Evolutionary conservation across 53 echinoderm and acorn worm genomes (phyloP).

Genomic region (Zoroaster sp.): DNA sequence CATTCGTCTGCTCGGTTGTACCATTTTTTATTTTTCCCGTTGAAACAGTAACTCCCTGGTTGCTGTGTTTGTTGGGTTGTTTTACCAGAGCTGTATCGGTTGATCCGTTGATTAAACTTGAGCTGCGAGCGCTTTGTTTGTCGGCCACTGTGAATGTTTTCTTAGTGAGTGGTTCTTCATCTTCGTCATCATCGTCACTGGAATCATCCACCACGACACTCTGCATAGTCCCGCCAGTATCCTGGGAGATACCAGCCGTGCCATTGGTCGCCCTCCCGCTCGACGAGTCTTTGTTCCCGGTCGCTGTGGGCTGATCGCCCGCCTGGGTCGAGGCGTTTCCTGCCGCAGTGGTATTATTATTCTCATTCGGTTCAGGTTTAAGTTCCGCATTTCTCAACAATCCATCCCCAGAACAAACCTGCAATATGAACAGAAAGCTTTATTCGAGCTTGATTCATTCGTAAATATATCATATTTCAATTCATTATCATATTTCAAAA

Average conservation of each 20-base stretch:
- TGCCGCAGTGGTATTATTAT: neutral
- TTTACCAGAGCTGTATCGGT: neutral
- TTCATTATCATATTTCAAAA: neutral
- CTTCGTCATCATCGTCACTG: neutral
- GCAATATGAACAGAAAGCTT: conserved; percentile 26
- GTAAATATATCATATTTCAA: conserved; percentile 6
- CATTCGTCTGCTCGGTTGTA: neutral
- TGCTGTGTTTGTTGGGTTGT: neutral
- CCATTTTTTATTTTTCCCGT: conserved; percentile 17
- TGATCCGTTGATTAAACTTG: conserved; percentile 7
- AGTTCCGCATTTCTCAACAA: conserved; percentile 15
- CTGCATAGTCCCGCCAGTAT: neutral
- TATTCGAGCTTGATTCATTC: neutral
- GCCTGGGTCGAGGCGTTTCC: conserved; percentile 34
- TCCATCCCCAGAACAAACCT: conserved; percentile 9
- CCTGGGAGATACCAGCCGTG: conserved; percentile 38
- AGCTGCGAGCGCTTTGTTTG: neutral
- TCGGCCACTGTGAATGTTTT: neutral
- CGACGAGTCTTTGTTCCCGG: conserved; percentile 45
- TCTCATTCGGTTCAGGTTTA: conserved; percentile 11
- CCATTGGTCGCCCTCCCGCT: conserved; percentile 10
- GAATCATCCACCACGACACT: conserved; percentile 3
- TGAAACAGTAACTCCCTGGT: neutral
- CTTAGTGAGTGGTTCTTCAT: conserved; percentile 21
- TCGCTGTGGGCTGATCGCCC: conserved; percentile 39